Evolutionary conservation across 2,113 vertebrate species (phyloP).

Genomic region (Nettapus auritus): DNA sequence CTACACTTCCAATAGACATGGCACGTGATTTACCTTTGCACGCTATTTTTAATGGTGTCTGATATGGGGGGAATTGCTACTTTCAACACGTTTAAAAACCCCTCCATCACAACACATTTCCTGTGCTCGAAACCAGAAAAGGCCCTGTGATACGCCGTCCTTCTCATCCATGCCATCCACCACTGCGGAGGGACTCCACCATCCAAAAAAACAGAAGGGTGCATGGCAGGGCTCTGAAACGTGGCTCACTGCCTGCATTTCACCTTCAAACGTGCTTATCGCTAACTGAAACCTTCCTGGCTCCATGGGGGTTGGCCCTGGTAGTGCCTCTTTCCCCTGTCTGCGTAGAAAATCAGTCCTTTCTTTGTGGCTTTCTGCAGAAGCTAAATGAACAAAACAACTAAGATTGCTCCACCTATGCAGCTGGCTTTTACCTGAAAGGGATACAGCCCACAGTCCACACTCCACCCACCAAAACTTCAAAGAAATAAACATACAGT

Average conservation of each 20-base stretch:
- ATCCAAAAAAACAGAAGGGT: neutral
- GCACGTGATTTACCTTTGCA: neutral
- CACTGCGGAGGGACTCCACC: fast-evolving
- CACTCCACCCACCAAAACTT: neutral
- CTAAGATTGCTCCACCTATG: neutral
- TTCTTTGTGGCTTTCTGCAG: slow-evolving; percentile 46
- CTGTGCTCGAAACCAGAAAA: neutral
- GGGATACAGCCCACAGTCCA: neutral
- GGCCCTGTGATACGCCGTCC: fast-evolving
- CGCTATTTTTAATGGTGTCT: fast-evolving
- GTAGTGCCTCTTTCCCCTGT: neutral
- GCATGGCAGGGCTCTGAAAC: fast-evolving
- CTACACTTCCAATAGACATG: fast-evolving
- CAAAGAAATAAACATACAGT: neutral
- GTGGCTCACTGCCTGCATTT: fast-evolving
- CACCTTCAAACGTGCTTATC: neutral
- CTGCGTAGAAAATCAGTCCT: neutral
- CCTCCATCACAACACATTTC: neutral
- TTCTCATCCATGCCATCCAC: neutral
- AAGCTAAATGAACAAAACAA: slow-evolving; percentile 42
- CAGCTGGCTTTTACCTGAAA: neutral
- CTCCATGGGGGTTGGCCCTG: neutral
- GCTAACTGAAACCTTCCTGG: neutral
- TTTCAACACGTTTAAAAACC: neutral
- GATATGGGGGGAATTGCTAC: neutral